Base-by-base conservation (phyloP, 2,113 vertebrate species). In the Amblyopsis rosae region DNA sequence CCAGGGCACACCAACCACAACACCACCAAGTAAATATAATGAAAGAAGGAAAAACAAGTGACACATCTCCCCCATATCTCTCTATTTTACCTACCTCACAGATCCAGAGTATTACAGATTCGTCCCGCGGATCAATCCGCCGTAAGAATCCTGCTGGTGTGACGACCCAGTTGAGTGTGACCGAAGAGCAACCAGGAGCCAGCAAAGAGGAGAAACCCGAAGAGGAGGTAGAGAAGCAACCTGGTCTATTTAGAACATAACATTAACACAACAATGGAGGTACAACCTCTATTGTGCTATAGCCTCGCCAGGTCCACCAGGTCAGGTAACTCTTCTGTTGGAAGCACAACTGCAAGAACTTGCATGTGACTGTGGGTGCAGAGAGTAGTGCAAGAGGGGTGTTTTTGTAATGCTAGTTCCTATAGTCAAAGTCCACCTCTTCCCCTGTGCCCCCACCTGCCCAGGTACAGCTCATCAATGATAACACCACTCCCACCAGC, bases 61-160 rank as follows among this genome's bases (percentile, higher is more conserved):
- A 26, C 26, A 26, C 26, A 26, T 65, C 46, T 72, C 41, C 16
- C 3, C 26, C 47, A 10, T 6, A 15, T 72, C 33, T 1, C 62
- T 50, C 41, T 50, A 12, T 16, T 3, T 66, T 49, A 56, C 17
- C 54, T 13, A 53, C 47, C 5, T 63, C 50, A 53, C 89, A 99
- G 97, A 98, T 99, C 87, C 97, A 99, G 92, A 98, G 97, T 82
- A 99, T 98, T 87, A 95, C 96, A 0, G 97, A 99, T 6, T 96
- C 95, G 33, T 99, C 97, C 66, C 96, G 97, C 0, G 96, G 96
- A 32, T 99, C 97, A 1, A 99, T 99, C 81, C 94, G 97, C 54
- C 95, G 96, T 16, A 99, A 99, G 91, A 96, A 97, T 78, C 96
- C 96, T 0, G 91, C 93, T 32, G 94, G 94, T 19, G 94, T 96